A percentile compares a stretch with the other conserved stretches of the same genome.
phyloP scores from a whole-genome alignment of 2,888 invertebrate species.

The Megaustenia siamemsis region DNA sequence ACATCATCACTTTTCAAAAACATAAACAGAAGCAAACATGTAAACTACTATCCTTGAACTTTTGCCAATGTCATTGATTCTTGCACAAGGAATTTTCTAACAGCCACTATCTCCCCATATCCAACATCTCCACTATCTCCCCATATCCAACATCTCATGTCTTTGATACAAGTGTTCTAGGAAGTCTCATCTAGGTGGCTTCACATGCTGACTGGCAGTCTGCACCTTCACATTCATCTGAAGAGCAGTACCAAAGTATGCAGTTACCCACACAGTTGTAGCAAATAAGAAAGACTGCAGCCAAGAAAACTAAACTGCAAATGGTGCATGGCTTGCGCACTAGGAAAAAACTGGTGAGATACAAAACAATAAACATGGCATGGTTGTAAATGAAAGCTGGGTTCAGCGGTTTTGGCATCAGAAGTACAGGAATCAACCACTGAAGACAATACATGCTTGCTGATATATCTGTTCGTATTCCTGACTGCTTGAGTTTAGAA shows the following conservation, averaged over 20 bases:
- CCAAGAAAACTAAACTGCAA: constrained; percentile 95
- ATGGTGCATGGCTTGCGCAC: constrained; percentile 98
- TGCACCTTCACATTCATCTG: constrained; percentile 65
- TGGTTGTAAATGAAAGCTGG: constrained; percentile 95
- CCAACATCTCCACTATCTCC: neutral
- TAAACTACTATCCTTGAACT: too few species aligned
- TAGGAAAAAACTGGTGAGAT: constrained; percentile 96
- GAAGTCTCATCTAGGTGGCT: constrained; percentile 6
- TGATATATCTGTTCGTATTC: neutral
- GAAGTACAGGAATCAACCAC: constrained; percentile 92
- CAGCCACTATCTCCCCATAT: neutral
- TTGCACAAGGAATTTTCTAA: neutral
- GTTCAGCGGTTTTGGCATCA: constrained; percentile 98
- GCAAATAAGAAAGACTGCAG: constrained; percentile 95
- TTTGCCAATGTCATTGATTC: neutral
- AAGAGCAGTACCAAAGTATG: constrained; percentile 84
- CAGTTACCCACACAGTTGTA: constrained; percentile 97
- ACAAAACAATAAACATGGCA: constrained; percentile 97
- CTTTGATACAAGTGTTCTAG: neutral
- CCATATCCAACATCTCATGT: neutral
- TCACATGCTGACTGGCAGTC: constrained; percentile 60
- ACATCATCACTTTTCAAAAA: too few species aligned
- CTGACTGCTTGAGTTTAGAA: neutral
- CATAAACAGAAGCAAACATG: too few species aligned
- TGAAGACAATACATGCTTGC: constrained; percentile 79